A percentile compares a stretch with the other conserved stretches of the same genome.
Evolutionary conservation across 2,113 vertebrate genomes (phyloP).

Genomic region (Tragelaphus buxtoni): DNA sequence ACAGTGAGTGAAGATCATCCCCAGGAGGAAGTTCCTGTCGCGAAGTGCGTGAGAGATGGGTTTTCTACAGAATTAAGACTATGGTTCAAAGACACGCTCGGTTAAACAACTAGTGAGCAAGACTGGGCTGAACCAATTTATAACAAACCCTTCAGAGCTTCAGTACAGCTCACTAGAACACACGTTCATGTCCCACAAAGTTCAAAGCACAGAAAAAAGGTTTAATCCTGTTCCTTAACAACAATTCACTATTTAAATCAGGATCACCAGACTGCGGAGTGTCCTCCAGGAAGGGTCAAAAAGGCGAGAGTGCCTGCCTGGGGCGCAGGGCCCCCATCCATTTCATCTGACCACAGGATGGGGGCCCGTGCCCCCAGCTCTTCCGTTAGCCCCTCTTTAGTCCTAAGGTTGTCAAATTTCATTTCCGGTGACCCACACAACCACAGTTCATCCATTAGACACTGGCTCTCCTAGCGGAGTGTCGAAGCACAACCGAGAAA

Average conservation of each 20-base stretch:
- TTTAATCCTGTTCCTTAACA: neutral
- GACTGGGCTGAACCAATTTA: neutral
- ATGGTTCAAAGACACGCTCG: neutral
- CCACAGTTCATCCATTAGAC: neutral
- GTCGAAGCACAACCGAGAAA: neutral
- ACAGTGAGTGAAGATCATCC: neutral
- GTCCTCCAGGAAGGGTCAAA: neutral
- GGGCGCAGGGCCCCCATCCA: neutral
- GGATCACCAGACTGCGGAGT: neutral
- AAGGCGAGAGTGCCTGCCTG: no score
- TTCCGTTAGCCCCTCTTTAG: neutral
- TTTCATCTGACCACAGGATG: neutral
- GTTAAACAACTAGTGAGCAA: neutral
- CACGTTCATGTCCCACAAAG: neutral
- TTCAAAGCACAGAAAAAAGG: neutral
- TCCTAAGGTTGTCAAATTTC: neutral
- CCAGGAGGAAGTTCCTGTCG: neutral
- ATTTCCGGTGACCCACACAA: neutral
- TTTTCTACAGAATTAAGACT: neutral
- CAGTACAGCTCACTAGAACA: neutral
- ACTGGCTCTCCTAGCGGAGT: neutral
- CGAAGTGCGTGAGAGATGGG: neutral
- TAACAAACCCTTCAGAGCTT: neutral
- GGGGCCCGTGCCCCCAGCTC: neutral
- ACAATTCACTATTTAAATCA: neutral